Conservation (phyloP, 2,888 invertebrate species). For the Cloeon dipterum region DNA sequence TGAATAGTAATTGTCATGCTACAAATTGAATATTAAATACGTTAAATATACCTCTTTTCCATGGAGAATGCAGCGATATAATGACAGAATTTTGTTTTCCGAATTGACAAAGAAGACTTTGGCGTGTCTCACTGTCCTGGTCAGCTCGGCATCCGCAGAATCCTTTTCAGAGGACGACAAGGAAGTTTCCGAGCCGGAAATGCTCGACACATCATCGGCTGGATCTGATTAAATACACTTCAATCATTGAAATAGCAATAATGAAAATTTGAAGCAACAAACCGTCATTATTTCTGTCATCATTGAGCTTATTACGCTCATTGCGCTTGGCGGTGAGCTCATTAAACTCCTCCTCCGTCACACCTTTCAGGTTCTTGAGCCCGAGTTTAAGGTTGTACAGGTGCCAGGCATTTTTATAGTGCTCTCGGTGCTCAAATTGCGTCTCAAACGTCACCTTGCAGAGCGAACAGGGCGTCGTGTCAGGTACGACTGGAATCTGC, state of each 20-base stretch:
- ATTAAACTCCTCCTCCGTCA: conserved; percentile 33
- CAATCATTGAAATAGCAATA: background rate
- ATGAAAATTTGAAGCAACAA: background rate
- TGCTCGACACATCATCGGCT: conserved; percentile 37
- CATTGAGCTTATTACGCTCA: no score
- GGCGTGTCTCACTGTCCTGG: conserved; percentile 28
- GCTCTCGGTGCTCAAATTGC: conserved; percentile 38
- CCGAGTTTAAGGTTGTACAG: conserved; percentile 56
- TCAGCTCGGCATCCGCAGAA: conserved; percentile 11
- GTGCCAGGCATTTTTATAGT: conserved; percentile 70
- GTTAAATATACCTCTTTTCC: conserved; percentile 34
- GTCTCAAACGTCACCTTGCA: conserved; percentile 29
- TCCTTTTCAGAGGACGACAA: conserved; percentile 22
- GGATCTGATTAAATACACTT: no score
- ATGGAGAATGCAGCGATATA: conserved; percentile 48
- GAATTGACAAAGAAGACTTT: conserved; percentile 50
- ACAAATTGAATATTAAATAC: no score
- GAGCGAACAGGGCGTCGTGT: conserved; percentile 25
- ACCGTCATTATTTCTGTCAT: no score
- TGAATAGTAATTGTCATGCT: no score
- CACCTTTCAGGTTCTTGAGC: conserved; percentile 27
- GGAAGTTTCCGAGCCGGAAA: conserved; percentile 37
- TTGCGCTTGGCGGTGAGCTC: no score
- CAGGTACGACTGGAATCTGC: conserved; percentile 12
- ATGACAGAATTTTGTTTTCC: conserved; percentile 41